Conservation (phyloP, 2,888 invertebrate species). For the Lasioglossum lativentre region DNA sequence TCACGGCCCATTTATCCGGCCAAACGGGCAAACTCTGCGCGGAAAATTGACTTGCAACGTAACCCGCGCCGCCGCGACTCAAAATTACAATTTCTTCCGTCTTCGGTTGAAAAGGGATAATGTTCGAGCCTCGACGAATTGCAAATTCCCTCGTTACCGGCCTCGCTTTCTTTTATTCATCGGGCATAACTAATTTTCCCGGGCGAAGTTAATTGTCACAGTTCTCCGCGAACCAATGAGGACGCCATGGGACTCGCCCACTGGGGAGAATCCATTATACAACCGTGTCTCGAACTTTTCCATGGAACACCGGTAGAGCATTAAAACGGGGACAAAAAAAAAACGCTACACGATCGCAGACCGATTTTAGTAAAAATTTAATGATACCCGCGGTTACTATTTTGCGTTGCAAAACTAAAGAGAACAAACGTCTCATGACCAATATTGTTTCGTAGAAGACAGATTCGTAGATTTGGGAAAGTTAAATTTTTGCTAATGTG, state of each 20-base stretch:
- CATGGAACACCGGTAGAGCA: neutral
- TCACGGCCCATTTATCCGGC: neutral
- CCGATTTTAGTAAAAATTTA: neutral
- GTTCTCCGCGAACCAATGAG: conserved; percentile 19
- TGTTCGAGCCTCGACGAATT: conserved; percentile 31
- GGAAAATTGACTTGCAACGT: conserved; percentile 41
- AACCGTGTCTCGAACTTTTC: neutral
- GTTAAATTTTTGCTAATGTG: too few relatives aligned
- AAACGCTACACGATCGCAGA: neutral
- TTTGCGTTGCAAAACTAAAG: too few relatives aligned
- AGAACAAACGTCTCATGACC: too few relatives aligned
- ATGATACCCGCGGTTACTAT: too few relatives aligned
- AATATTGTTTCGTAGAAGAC: too few relatives aligned
- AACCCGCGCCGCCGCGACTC: conserved; percentile 18
- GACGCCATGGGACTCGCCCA: neutral
- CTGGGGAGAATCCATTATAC: neutral
- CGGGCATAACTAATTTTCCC: conserved; percentile 42
- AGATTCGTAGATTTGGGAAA: too few relatives aligned
- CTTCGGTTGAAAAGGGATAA: neutral
- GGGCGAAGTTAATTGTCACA: conserved; percentile 17
- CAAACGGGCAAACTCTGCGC: neutral
- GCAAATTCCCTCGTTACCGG: conserved; percentile 47
- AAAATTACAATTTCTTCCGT: conserved; percentile 18
- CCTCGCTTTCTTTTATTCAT: conserved; percentile 50
- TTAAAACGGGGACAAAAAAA: neutral